phyloP scores from a whole-genome alignment of 2,797 vertebrate genomes.

The Nasua narica region DNA sequence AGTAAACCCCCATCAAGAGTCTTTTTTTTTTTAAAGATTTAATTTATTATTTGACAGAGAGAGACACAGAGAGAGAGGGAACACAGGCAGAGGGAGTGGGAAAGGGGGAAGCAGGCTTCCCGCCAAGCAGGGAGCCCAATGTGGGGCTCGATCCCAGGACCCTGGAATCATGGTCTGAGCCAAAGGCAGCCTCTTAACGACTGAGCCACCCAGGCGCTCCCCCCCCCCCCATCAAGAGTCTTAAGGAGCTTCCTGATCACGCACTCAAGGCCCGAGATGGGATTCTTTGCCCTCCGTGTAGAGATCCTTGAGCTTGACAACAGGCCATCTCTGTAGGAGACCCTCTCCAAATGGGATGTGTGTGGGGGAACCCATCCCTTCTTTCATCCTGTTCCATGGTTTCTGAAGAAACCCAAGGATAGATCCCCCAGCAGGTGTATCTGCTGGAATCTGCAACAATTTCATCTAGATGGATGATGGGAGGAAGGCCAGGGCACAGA shows the following conservation, averaged over 20 bases:
- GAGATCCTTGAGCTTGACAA: background rate
- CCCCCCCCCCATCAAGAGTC: background rate
- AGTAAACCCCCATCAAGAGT: background rate
- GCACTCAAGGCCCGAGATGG: too few relatives aligned
- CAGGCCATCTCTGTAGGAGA: background rate
- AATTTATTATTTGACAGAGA: too few relatives aligned
- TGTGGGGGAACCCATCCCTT: accelerated
- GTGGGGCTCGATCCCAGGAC: too few relatives aligned
- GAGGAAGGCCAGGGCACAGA: background rate
- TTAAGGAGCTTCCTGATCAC: background rate
- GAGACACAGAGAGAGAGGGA: too few relatives aligned
- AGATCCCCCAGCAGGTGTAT: background rate
- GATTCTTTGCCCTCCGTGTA: background rate
- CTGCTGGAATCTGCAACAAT: background rate
- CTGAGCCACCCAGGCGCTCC: too few relatives aligned
- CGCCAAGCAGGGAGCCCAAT: too few relatives aligned
- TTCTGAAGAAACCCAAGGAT: background rate
- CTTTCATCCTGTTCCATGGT: background rate
- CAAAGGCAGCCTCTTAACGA: too few relatives aligned
- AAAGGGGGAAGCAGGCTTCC: too few relatives aligned
- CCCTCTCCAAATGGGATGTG: background rate
- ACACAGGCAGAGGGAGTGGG: too few relatives aligned
- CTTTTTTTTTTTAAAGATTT: background rate
- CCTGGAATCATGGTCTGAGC: too few relatives aligned
- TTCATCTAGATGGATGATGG: background rate